Conservation (phyloP, 1,140 invertebrate species). For the Drusus annulatus region DNA sequence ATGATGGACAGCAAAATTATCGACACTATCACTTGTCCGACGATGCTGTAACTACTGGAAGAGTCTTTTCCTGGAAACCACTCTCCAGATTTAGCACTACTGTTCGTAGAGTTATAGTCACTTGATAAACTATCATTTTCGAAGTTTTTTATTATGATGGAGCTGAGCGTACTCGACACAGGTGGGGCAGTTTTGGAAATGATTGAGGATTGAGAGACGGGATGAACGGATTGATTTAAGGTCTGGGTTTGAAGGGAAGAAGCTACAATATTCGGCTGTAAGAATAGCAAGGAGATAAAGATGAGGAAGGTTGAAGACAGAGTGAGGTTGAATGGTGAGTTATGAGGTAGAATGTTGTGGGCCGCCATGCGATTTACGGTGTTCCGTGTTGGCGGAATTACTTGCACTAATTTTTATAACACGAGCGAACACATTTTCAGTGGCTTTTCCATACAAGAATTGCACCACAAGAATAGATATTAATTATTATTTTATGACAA, state of each 20-base stretch:
- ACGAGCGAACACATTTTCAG: constrained; percentile 11
- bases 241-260: constrained; percentile 40
- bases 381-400: constrained; percentile 52
- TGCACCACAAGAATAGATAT: too few species aligned
- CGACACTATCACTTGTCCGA: constrained; percentile 77
- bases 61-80: constrained; percentile 65
- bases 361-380: constrained; percentile 55
- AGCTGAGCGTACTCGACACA: constrained; percentile 11
- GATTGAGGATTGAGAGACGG: constrained; percentile 13
- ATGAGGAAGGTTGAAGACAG: constrained; percentile 52
- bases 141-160: constrained; percentile 18
- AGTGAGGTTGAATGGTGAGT: constrained; percentile 49
- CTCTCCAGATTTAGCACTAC: constrained; percentile 61
- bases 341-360: constrained; percentile 48
- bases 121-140: constrained; percentile 60
- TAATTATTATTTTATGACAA: too few species aligned
- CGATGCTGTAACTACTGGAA: constrained; percentile 63
- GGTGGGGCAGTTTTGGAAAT: constrained; percentile 13
- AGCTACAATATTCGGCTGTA: not conserved
- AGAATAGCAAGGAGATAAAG: constrained; percentile 4
- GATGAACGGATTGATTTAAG: constrained; percentile 43
- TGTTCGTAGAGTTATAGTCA: constrained; percentile 64
- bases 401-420: not conserved
- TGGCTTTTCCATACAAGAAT: too few species aligned
- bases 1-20: constrained; percentile 83